Percentiles rank a stretch among this genome's conserved stretches.
Evolutionary conservation across 2,113 vertebrate species (phyloP).

Genomic region (Chionodraco myersi): DNA sequence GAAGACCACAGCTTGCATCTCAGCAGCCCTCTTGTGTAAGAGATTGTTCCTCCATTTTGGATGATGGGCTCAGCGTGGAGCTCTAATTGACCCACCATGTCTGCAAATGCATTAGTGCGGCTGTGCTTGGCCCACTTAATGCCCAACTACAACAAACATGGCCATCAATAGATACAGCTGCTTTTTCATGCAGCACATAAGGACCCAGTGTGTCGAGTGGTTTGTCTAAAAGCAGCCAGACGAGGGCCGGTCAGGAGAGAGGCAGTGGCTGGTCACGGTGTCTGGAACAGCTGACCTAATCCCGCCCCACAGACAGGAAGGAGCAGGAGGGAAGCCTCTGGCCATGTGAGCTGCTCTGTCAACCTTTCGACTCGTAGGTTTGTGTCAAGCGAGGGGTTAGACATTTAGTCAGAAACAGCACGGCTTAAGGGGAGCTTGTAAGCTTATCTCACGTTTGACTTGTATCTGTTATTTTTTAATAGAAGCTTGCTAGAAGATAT

Average conservation of each 20-base stretch:
- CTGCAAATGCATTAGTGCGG: slow-evolving; percentile 67
- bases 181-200: slow-evolving; percentile 48
- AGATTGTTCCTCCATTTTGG: slow-evolving; percentile 48
- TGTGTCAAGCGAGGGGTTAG: slow-evolving; percentile 15
- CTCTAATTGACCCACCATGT: slow-evolving; percentile 58
- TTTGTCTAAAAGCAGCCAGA: slow-evolving; percentile 27
- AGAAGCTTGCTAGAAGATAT: not conserved
- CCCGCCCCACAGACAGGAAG: slow-evolving; percentile 63
- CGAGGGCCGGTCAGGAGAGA: slow-evolving; percentile 25
- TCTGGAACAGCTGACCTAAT: slow-evolving; percentile 60
- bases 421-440: slow-evolving; percentile 4
- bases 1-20: slow-evolving; percentile 43
- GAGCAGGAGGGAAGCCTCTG: slow-evolving; percentile 39
- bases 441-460: not conserved
- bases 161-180: slow-evolving; percentile 58
- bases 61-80: slow-evolving; percentile 37
- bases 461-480: not conserved
- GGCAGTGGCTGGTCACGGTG: slow-evolving; percentile 36
- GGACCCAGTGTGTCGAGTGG: slow-evolving; percentile 37
- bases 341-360: slow-evolving; percentile 36
- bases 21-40: slow-evolving; percentile 39
- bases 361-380: slow-evolving; percentile 34
- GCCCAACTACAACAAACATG: slow-evolving; percentile 66
- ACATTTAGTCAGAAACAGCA: slow-evolving; percentile 3
- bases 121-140: slow-evolving; percentile 61